phyloP scores from a whole-genome alignment of 2,888 invertebrate genomes.

The Troglohyphantes excavatus region DNA sequence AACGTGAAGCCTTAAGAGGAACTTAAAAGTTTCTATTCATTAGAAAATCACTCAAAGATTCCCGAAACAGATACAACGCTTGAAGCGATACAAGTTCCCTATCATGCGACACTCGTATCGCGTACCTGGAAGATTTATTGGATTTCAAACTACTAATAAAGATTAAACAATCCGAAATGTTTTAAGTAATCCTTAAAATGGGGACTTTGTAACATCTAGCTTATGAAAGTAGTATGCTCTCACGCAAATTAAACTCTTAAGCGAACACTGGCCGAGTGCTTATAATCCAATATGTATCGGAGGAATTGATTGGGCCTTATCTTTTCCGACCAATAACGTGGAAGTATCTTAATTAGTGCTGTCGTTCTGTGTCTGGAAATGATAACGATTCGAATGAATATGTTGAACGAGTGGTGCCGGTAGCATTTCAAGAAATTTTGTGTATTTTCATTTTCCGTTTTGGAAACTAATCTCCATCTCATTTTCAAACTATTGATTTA shows the following conservation, averaged over 20 bases:
- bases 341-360: neutral
- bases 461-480: neutral
- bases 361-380: neutral
- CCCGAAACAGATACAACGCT: neutral
- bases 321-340: neutral
- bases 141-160: neutral
- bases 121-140: neutral
- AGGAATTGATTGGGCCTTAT: neutral
- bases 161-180: neutral
- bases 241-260: neutral
- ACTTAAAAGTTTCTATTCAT: neutral
- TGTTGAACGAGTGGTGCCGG: neutral
- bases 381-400: neutral
- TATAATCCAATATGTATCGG: constrained; percentile 1
- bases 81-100: neutral
- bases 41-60: neutral
- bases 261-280: neutral
- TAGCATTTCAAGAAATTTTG: constrained; percentile 1
- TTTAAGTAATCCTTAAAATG: neutral
- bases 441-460: neutral
- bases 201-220: neutral
- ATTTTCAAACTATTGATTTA: neutral
- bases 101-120: neutral
- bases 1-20: neutral
- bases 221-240: neutral